These are phyloP conservation scores for Brachionus plicatilis DNA, from an alignment of 1,140 invertebrate species.

Conservation along the genomic window DNA sequence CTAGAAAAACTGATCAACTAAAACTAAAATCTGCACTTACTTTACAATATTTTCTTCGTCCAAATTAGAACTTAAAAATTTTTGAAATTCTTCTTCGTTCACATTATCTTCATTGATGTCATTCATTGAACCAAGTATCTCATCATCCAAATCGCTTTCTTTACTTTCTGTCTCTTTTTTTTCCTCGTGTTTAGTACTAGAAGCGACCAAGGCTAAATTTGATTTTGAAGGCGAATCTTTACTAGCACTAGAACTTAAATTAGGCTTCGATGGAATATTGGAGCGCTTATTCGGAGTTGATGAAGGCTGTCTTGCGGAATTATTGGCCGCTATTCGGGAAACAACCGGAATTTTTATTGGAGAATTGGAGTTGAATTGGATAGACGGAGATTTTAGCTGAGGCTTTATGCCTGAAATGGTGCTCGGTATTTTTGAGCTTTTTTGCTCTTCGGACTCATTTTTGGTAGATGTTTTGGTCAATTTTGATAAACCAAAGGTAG, in stretches of 20 bases:
- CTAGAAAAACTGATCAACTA: background rate
- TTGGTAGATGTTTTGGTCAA: background rate
- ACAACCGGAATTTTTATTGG: background rate
- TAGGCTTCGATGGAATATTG: background rate
- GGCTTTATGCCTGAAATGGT: background rate
- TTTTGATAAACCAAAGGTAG: constrained; percentile 9
- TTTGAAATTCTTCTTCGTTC: constrained; percentile 29
- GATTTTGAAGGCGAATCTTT: background rate
- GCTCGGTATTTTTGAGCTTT: background rate
- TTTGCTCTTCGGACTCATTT: background rate
- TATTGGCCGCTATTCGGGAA: background rate
- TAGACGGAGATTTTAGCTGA: background rate
- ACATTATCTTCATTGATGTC: constrained; percentile 4
- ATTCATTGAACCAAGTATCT: background rate
- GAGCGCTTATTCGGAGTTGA: background rate
- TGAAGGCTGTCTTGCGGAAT: background rate
- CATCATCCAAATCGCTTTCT: background rate
- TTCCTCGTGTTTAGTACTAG: background rate
- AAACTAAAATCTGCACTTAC: background rate
- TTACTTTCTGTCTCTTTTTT: background rate
- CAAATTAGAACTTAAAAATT: constrained; percentile 18
- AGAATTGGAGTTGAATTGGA: constrained; percentile 3
- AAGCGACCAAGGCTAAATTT: background rate
- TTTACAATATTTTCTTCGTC: background rate
- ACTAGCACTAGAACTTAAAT: background rate